A percentile compares a stretch with the other conserved stretches of the same genome.
Evolutionary conservation across 2,113 vertebrate species (phyloP).

Genomic region (Equus przewalskii): DNA sequence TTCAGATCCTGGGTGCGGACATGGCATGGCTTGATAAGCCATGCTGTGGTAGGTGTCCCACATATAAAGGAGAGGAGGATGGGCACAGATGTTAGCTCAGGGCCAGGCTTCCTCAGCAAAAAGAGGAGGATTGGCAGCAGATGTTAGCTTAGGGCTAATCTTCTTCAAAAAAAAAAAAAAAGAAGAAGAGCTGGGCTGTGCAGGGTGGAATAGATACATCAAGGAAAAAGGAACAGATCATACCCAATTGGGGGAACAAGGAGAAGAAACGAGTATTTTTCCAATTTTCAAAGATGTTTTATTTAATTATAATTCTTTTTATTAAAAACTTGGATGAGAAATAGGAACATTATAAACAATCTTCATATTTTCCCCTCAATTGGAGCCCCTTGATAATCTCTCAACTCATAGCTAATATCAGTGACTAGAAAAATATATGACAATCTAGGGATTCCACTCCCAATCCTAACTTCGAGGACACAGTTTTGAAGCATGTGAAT

Average conservation of each 20-base stretch:
- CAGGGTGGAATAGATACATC: not conserved
- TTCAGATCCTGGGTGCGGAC: too few species aligned
- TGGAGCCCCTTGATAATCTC: not conserved
- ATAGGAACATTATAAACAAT: not conserved
- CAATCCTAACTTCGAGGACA: not conserved
- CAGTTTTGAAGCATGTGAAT: not conserved
- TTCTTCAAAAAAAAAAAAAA: too few species aligned
- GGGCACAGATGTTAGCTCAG: too few species aligned
- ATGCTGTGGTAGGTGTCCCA: too few species aligned
- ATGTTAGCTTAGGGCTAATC: too few species aligned
- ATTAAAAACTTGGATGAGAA: not conserved
- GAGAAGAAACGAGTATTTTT: not conserved
- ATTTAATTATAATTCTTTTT: constrained; percentile 14
- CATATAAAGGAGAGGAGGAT: too few species aligned
- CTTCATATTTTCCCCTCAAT: not conserved
- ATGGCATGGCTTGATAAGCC: too few species aligned
- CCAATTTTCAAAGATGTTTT: not conserved
- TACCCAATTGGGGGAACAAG: not conserved
- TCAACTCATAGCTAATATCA: not conserved
- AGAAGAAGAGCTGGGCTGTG: not conserved
- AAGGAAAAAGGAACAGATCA: not conserved
- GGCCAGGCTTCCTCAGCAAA: too few species aligned
- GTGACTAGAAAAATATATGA: not conserved
- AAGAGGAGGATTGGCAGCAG: too few species aligned
- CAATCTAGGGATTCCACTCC: not conserved